Conservation (phyloP, 1,140 invertebrate genomes). For the Schlechtendalia chinensis region DNA sequence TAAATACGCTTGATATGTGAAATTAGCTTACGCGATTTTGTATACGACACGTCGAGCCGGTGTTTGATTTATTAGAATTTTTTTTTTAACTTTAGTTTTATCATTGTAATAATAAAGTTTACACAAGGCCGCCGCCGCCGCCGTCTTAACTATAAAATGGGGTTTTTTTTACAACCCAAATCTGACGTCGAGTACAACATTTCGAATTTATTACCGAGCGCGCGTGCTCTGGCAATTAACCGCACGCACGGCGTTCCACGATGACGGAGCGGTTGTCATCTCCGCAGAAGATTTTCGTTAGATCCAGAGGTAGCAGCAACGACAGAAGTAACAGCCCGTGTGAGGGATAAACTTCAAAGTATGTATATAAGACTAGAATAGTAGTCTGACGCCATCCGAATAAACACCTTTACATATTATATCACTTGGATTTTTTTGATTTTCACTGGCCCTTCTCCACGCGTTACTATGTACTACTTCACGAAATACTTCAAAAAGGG, state of each 20-base stretch:
- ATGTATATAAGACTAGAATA: too few species aligned
- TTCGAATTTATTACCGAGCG: constrained; percentile 3
- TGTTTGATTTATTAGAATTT: constrained; percentile 10
- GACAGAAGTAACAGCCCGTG: not conserved
- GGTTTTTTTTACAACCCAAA: constrained; percentile 18
- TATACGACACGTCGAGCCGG: not conserved
- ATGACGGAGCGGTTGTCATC: not conserved
- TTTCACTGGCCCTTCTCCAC: not conserved
- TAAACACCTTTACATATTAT: constrained; percentile 23
- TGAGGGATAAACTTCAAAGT: not conserved
- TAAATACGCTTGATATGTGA: not conserved
- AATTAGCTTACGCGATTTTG: constrained; percentile 16
- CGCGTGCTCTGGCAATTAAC: not conserved
- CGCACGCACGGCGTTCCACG: not conserved
- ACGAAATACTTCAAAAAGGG: too few species aligned
- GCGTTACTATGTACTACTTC: not conserved
- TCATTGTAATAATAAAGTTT: constrained; percentile 16
- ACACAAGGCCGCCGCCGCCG: not conserved
- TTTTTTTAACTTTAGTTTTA: not conserved
- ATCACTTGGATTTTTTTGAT: not conserved
- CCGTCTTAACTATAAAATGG: not conserved
- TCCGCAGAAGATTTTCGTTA: not conserved
- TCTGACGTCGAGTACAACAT: constrained; percentile 3
- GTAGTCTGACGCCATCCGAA: not conserved
- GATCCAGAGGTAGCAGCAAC: not conserved